Percentiles rank a stretch among this genome's conserved stretches.
Evolutionary conservation across 2,797 vertebrate species (phyloP).

Genomic region (Melanotaenia nigrans): DNA sequence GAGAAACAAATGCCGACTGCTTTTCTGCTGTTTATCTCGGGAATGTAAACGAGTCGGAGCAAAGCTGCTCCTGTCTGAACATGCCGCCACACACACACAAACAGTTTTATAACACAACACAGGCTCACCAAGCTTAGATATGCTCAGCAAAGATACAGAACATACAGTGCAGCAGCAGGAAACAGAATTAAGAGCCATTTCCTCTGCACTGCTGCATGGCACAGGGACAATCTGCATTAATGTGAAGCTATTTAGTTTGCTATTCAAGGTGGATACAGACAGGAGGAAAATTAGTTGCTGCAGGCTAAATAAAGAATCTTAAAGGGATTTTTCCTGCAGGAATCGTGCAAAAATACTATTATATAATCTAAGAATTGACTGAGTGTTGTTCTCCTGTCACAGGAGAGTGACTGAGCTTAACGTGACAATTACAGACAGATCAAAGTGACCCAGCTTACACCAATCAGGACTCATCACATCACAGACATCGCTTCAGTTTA

Average conservation of each 20-base stretch:
- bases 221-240: conserved; percentile 18
- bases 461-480: conserved; percentile 62
- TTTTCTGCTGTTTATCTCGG: conserved; percentile 62
- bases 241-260: conserved; percentile 26
- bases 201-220: conserved; percentile 28
- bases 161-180: conserved; percentile 40
- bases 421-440: conserved; percentile 51
- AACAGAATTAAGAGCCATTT: conserved; percentile 52
- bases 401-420: conserved; percentile 27
- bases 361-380: conserved; percentile 32
- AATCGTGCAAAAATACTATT: conserved; percentile 30
- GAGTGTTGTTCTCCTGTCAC: conserved; percentile 32
- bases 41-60: conserved; percentile 77
- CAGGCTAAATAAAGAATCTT: conserved; percentile 11
- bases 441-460: conserved; percentile 62
- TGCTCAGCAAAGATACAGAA: conserved; percentile 58
- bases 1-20: conserved; percentile 31
- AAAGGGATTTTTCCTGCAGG: conserved; percentile 24
- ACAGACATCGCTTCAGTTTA: conserved; percentile 43
- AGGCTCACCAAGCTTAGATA: conserved; percentile 44
- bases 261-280: conserved; percentile 19
- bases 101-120: conserved; percentile 55
- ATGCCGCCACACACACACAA: conserved; percentile 45
- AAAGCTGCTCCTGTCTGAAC: conserved; percentile 71
- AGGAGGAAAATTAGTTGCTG: conserved; percentile 18